phyloP scores from a whole-genome alignment of 1,140 invertebrate species.

The Gonioctena quinquepunctata region DNA sequence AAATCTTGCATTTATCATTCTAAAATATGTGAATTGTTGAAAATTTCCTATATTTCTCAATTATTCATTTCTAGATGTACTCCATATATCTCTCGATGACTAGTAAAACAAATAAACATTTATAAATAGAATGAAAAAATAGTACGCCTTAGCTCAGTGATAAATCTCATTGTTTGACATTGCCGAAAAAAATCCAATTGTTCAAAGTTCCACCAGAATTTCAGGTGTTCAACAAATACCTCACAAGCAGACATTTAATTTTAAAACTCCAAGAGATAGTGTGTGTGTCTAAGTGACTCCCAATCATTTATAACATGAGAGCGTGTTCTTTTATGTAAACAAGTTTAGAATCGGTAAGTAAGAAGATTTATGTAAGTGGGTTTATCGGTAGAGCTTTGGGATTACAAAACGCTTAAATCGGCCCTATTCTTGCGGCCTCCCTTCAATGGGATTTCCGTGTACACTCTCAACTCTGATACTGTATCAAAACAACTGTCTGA shows the following conservation, averaged over 20 bases:
- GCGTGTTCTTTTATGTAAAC: conserved; percentile 16
- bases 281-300: background rate
- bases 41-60: too few species aligned
- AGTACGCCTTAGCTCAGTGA: too few species aligned
- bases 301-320: conserved; percentile 14
- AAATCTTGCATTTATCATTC: too few species aligned
- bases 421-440: background rate
- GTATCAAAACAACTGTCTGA: background rate
- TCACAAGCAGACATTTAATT: conserved; percentile 11
- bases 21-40: too few species aligned
- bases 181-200: background rate
- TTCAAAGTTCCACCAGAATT: background rate
- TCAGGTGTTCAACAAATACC: background rate
- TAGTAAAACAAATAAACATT: too few species aligned
- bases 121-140: too few species aligned
- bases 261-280: background rate
- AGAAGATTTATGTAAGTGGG: conserved; percentile 15
- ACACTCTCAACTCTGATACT: conserved; percentile 8
- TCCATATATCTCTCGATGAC: too few species aligned
- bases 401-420: conserved; percentile 10
- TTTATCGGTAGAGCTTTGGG: conserved; percentile 9
- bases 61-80: too few species aligned
- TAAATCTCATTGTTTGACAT: background rate
- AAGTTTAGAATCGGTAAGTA: conserved; percentile 7
- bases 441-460: conserved; percentile 13